These are phyloP conservation scores for Drosophila ohnishii DNA, from an alignment of 1,140 invertebrate genomes.

Conservation along the genomic window DNA sequence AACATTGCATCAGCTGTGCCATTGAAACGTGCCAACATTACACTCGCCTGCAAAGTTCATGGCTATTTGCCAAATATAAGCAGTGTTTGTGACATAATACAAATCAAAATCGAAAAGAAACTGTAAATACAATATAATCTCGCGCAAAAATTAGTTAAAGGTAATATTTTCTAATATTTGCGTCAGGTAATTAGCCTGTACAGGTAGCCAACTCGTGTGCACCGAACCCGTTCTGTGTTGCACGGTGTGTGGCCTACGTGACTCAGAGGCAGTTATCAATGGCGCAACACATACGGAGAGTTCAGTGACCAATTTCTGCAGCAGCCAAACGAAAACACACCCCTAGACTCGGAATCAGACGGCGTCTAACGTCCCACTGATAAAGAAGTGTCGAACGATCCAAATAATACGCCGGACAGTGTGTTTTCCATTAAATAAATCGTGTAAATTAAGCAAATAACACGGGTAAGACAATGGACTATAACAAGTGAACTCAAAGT, in stretches of 20 bases:
- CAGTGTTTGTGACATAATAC: constrained; percentile 11
- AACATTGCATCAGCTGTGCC: constrained; percentile 29
- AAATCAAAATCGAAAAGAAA: not conserved
- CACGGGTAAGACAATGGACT: constrained; percentile 20
- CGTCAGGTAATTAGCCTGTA: not conserved
- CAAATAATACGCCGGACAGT: not conserved
- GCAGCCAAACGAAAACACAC: constrained; percentile 44
- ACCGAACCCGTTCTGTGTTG: constrained; percentile 52
- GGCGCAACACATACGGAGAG: constrained; percentile 71
- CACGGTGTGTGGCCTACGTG: constrained; percentile 77
- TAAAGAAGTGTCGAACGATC: constrained; percentile 28
- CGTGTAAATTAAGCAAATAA: constrained; percentile 10
- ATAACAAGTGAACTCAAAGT: not conserved
- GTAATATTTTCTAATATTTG: not conserved
- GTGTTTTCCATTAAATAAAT: constrained; percentile 10
- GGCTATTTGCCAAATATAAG: not conserved
- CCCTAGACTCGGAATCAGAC: constrained; percentile 22
- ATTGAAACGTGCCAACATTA: constrained; percentile 22
- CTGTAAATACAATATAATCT: not conserved
- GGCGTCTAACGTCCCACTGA: constrained; percentile 36
- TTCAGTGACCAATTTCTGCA: constrained; percentile 72
- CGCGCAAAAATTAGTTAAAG: not conserved
- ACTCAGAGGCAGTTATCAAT: constrained; percentile 81
- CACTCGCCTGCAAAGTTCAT: constrained; percentile 27
- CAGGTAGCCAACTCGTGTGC: constrained; percentile 10